Percentiles rank a stretch among this genome's conserved stretches.
Conservation (phyloP, 2,797 vertebrate species). For the Rhabdomys pumilio region DNA sequence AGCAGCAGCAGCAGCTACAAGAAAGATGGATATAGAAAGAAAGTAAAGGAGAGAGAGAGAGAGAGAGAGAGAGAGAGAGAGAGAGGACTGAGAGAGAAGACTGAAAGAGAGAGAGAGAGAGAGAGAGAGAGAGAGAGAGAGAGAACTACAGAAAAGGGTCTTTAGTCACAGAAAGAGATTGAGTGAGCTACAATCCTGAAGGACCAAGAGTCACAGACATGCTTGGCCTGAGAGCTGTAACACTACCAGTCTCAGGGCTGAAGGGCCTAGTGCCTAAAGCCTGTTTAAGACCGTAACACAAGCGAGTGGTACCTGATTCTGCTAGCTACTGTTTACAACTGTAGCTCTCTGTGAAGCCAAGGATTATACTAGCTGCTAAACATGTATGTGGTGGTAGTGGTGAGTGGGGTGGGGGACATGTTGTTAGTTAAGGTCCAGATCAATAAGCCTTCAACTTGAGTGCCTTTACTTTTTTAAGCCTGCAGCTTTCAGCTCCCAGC, state of each 20-base stretch:
- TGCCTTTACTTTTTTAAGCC: background rate
- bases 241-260: background rate
- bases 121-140: background rate
- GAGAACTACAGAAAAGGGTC: background rate
- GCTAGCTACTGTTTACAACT: background rate
- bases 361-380: background rate
- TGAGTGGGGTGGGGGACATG: background rate
- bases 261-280: background rate
- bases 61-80: no score
- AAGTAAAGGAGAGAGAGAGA: background rate
- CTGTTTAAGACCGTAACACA: background rate
- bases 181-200: background rate
- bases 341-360: background rate
- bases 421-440: background rate
- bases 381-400: background rate
- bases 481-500: background rate
- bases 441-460: background rate
- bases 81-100: no score
- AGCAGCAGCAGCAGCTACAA: background rate
- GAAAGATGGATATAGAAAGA: background rate
- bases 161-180: background rate
- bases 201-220: background rate
- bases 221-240: background rate
- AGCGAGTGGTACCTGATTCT: background rate
- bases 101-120: no score